These are phyloP conservation scores for Ascaphus truei DNA, from an alignment of 2,113 vertebrate genomes.

Conservation along the genomic window DNA sequence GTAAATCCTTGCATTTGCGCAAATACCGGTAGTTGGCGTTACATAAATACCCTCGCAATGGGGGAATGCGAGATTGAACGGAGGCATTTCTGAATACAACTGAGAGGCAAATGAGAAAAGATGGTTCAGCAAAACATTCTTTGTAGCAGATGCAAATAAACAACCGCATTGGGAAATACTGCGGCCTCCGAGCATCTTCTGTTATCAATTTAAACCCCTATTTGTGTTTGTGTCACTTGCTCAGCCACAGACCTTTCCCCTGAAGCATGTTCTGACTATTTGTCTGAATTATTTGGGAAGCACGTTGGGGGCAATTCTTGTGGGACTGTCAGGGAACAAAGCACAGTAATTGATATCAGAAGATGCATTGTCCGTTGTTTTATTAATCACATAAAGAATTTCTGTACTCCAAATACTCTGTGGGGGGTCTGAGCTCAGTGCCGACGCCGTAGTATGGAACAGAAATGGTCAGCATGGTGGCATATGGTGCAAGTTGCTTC, in stretches of 20 bases:
- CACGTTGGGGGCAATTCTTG: background rate
- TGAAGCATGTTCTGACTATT: background rate
- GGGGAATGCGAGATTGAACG: background rate
- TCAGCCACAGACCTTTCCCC: background rate
- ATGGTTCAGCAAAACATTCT: background rate
- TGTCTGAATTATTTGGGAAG: background rate
- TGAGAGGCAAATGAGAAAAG: background rate
- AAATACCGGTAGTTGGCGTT: background rate
- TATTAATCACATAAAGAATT: background rate
- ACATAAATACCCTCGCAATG: background rate
- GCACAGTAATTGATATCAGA: slow-evolving; percentile 15
- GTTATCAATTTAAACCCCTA: slow-evolving; percentile 5
- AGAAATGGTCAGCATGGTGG: too few species aligned
- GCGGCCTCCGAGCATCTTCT: background rate
- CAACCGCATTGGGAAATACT: background rate
- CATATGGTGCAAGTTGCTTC: too few species aligned
- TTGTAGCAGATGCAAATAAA: background rate
- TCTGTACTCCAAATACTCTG: background rate
- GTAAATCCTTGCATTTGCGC: background rate
- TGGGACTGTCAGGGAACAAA: background rate
- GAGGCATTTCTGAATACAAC: background rate
- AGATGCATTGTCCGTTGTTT: background rate
- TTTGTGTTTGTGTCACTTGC: background rate
- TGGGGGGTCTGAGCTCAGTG: background rate
- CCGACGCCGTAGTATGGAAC: too few species aligned